A percentile compares a stretch with the other conserved stretches of the same genome.
phyloP scores from a whole-genome alignment of 2,113 vertebrate species.

The Tauraco erythrolophus region DNA sequence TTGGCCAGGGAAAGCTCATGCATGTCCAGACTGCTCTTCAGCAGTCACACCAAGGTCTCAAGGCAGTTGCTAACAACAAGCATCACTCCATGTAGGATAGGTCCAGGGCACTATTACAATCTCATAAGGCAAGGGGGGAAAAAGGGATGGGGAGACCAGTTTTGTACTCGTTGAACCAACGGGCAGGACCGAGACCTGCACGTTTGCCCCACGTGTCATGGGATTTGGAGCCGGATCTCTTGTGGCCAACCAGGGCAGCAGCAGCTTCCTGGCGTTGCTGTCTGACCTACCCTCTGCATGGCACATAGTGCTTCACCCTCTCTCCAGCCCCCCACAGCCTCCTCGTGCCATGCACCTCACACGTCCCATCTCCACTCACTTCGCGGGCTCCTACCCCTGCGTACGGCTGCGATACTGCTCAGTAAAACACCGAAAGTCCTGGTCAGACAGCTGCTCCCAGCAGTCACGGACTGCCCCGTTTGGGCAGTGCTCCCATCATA shows the following conservation, averaged over 20 bases:
- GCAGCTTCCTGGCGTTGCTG: neutral
- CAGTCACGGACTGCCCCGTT: neutral
- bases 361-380: neutral
- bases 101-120: neutral
- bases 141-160: neutral
- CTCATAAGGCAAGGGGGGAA: neutral
- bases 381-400: neutral
- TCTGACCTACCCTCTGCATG: neutral
- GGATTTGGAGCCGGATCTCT: neutral
- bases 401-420: rapidly evolving
- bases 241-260: neutral
- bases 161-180: neutral
- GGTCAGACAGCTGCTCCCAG: neutral
- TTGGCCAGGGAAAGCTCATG: neutral
- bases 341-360: neutral
- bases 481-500: neutral
- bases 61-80: neutral
- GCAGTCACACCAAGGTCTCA: neutral
- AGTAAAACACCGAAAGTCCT: neutral
- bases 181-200: neutral
- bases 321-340: rapidly evolving
- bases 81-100: neutral
- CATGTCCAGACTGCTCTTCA: neutral
- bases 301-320: rapidly evolving
- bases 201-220: neutral